Conservation (phyloP, 2,888 invertebrate species). For the Lasioglossum lativentre region DNA sequence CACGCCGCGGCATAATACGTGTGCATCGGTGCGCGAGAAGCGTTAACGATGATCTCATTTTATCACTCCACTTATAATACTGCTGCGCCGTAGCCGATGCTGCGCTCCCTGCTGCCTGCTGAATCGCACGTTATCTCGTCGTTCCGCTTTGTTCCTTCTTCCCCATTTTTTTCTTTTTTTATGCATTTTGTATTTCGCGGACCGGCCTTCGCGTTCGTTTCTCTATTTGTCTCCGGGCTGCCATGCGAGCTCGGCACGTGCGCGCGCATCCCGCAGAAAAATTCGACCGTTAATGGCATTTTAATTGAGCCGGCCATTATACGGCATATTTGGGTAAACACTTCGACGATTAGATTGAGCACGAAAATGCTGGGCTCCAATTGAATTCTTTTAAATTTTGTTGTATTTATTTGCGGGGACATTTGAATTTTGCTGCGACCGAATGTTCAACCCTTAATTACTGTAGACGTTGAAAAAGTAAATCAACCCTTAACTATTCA, state of each 20-base stretch:
- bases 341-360: not conserved
- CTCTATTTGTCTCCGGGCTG: conserved; percentile 1
- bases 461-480: not conserved
- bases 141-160: conserved; percentile 7
- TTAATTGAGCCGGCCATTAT: conserved; percentile 29
- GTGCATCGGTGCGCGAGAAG: conserved; percentile 58
- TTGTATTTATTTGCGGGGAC: not conserved
- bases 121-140: conserved; percentile 54
- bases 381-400: not conserved
- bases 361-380: not conserved
- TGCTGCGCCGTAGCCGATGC: conserved; percentile 60
- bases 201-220: not conserved
- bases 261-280: conserved; percentile 7
- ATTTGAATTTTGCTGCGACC: not conserved
- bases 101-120: conserved; percentile 23
- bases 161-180: not conserved
- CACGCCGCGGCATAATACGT: conserved; percentile 5
- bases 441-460: not conserved
- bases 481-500: not conserved
- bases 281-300: conserved; percentile 24
- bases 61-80: conserved; percentile 78
- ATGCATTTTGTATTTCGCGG: conserved; percentile 29
- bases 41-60: conserved; percentile 81
- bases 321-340: conserved; percentile 3
- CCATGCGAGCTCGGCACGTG: conserved; percentile 7